Percentiles rank a stretch among this genome's conserved stretches.
phyloP scores from a whole-genome alignment of 53 echinoderm and acorn worm genomes.

The Antedon mediterranea region DNA sequence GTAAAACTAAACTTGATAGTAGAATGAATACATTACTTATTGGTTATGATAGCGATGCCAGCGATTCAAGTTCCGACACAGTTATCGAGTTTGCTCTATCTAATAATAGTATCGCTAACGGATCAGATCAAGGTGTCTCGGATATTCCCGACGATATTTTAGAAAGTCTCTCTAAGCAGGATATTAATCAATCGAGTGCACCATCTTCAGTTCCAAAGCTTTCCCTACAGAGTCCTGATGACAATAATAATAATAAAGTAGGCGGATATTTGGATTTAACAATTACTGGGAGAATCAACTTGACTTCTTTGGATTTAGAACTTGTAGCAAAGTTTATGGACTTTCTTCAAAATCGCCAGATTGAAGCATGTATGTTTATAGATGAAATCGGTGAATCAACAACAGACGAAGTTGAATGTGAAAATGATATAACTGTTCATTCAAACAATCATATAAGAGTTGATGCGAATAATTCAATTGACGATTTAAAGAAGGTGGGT shows the following conservation, averaged over 20 bases:
- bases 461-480: background rate
- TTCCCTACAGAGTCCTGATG: too few species aligned
- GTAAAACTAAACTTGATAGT: background rate
- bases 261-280: background rate
- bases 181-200: background rate
- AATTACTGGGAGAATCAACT: background rate
- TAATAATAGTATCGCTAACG: background rate
- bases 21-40: background rate
- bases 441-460: background rate
- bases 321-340: background rate
- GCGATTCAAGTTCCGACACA: background rate
- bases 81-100: background rate
- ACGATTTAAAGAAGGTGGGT: background rate
- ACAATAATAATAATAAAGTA: background rate
- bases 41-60: background rate
- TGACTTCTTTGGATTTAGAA: background rate
- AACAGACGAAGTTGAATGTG: constrained; percentile 14
- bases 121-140: background rate
- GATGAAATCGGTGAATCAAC: constrained; percentile 35
- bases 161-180: background rate
- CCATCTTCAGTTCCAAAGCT: background rate
- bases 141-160: background rate
- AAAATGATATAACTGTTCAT: background rate
- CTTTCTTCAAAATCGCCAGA: background rate
- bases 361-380: constrained; percentile 4